These are phyloP conservation scores for Carlito syrichta DNA, from an alignment of 2,113 vertebrate genomes.

Conservation along the genomic window DNA sequence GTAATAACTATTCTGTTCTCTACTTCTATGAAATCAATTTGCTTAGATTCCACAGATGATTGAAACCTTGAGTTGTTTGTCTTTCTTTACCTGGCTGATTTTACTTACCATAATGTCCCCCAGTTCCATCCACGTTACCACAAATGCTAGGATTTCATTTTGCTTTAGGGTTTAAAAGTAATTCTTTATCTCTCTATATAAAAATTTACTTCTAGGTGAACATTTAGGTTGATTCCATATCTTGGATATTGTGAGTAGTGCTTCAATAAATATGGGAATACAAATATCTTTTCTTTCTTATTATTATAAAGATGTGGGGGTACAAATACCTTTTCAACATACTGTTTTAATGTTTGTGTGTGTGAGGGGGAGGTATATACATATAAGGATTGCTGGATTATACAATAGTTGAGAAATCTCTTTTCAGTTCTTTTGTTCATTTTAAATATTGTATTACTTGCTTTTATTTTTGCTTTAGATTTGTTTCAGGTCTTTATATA, in stretches of 20 bases:
- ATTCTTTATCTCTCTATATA: not conserved
- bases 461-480: not conserved
- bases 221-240: not conserved
- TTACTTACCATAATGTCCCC: not conserved
- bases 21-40: not conserved
- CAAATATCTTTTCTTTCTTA: no score
- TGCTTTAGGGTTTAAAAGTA: not conserved
- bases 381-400: not conserved
- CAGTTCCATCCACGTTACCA: not conserved
- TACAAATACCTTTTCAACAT: not conserved
- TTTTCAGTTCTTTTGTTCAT: not conserved
- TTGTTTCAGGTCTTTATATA: not conserved
- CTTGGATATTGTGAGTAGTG: not conserved
- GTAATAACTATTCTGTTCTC: not conserved
- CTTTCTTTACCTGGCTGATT: not conserved
- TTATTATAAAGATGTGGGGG: no score
- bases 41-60: not conserved
- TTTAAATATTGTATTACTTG: not conserved
- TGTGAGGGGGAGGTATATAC: not conserved
- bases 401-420: not conserved
- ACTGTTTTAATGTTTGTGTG: not conserved
- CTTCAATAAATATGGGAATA: not conserved
- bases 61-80: not conserved
- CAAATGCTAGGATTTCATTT: not conserved
- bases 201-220: not conserved